A percentile compares a stretch with the other conserved stretches of the same genome.
Evolutionary conservation across 1,140 invertebrate genomes (phyloP).

Genomic region (Sitophilus oryzae): DNA sequence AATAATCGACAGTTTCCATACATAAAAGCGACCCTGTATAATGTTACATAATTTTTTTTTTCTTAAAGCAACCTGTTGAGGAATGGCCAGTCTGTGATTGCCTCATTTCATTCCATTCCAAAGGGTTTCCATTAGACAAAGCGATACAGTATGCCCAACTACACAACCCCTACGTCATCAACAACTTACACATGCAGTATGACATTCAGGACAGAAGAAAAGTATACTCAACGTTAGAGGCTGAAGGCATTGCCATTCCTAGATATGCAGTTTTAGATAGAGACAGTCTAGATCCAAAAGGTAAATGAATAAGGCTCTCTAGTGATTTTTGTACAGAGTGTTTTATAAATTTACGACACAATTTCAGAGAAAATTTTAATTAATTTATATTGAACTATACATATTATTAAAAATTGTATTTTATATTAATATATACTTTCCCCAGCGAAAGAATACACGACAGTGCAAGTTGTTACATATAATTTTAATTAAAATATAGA

Average conservation of each 20-base stretch:
- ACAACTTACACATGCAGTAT: conserved; percentile 98
- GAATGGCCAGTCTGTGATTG: conserved; percentile 98
- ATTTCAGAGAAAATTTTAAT: too few relatives aligned
- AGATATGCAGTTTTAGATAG: conserved; percentile 94
- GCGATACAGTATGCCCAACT: conserved; percentile 95
- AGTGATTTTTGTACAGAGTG: background rate
- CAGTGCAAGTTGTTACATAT: too few relatives aligned
- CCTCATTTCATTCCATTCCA: conserved; percentile 97
- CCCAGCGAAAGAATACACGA: too few relatives aligned
- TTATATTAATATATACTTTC: too few relatives aligned
- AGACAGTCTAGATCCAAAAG: conserved; percentile 84
- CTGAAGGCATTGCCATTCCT: conserved; percentile 95
- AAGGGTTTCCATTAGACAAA: conserved; percentile 96
- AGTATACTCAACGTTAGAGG: conserved; percentile 91
- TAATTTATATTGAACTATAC: too few relatives aligned
- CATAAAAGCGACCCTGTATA: too few relatives aligned
- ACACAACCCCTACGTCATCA: conserved; percentile 94
- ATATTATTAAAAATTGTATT: too few relatives aligned
- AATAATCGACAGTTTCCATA: too few relatives aligned
- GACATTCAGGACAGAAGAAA: conserved; percentile 91
- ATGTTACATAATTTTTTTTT: too few relatives aligned
- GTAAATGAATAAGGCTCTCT: conserved; percentile 48
- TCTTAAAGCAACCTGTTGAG: conserved; percentile 81
- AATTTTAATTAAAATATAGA: too few relatives aligned
- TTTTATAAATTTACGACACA: too few relatives aligned